Conservation (phyloP, 2,797 vertebrate genomes). For the Acipenser ruthenus region DNA sequence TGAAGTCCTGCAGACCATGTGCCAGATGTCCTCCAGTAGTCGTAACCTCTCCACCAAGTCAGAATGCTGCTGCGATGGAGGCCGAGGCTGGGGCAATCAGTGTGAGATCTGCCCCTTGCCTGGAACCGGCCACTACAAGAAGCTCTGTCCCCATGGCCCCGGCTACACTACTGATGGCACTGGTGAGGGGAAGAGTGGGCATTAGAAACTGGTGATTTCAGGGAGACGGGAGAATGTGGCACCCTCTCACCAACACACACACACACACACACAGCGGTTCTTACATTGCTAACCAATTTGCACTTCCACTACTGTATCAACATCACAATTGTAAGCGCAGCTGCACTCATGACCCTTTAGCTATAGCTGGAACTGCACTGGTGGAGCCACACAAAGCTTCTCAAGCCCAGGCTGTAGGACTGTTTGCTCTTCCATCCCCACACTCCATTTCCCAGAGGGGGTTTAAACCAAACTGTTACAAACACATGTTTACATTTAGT, state of each 20-base stretch:
- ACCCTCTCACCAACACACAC: not conserved
- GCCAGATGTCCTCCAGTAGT: slow-evolving; percentile 74
- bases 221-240: not conserved
- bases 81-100: slow-evolving; percentile 71
- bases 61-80: slow-evolving; percentile 71
- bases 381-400: too few relatives aligned
- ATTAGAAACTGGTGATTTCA: not conserved
- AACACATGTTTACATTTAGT: too few relatives aligned
- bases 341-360: too few relatives aligned
- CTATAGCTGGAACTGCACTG: too few relatives aligned
- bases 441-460: too few relatives aligned
- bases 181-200: slow-evolving; percentile 42
- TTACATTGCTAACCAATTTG: not conserved
- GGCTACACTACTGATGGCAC: slow-evolving; percentile 70
- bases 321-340: not conserved
- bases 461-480: too few relatives aligned
- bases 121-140: slow-evolving; percentile 60
- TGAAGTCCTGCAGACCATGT: slow-evolving; percentile 73
- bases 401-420: too few relatives aligned
- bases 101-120: slow-evolving; percentile 69
- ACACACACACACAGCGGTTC: not conserved
- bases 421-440: too few relatives aligned
- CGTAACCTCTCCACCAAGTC: slow-evolving; percentile 66
- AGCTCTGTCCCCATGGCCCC: slow-evolving; percentile 67
- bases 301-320: not conserved